Conservation (phyloP, 1,140 invertebrate species). For the Dryas iulia region DNA sequence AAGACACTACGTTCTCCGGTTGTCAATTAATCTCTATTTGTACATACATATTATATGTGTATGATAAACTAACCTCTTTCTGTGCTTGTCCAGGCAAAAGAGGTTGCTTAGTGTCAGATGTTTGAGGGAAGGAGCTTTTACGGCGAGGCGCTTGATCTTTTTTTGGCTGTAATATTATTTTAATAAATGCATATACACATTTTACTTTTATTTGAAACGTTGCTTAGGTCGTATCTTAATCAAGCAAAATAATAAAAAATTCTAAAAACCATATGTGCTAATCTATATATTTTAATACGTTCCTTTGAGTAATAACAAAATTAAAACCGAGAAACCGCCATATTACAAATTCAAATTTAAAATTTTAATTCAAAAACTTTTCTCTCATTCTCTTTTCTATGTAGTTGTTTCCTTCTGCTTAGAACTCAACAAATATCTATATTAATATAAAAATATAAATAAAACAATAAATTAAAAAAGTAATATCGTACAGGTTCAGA, state of each 20-base stretch:
- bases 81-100: constrained; percentile 38
- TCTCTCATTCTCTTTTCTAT: too few relatives aligned
- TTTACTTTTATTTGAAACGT: background rate
- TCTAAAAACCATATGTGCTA: too few relatives aligned
- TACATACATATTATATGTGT: background rate
- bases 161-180: constrained; percentile 29
- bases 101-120: constrained; percentile 17
- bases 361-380: too few relatives aligned
- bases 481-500: constrained; percentile 31
- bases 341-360: too few relatives aligned
- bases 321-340: too few relatives aligned
- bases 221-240: too few relatives aligned
- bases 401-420: too few relatives aligned
- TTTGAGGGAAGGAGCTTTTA: constrained; percentile 21
- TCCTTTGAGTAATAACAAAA: too few relatives aligned
- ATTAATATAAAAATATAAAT: background rate
- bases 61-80: constrained; percentile 35
- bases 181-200: too few relatives aligned
- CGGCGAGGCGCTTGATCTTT: constrained; percentile 35
- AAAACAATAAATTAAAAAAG: background rate
- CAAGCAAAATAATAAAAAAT: too few relatives aligned
- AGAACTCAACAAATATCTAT: background rate
- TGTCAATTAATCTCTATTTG: background rate
- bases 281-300: too few relatives aligned
- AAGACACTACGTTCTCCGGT: too few relatives aligned